These are phyloP conservation scores for Sinocyclocheilus maitianheensis DNA, from an alignment of 2,113 vertebrate genomes.

Conservation along the genomic window DNA sequence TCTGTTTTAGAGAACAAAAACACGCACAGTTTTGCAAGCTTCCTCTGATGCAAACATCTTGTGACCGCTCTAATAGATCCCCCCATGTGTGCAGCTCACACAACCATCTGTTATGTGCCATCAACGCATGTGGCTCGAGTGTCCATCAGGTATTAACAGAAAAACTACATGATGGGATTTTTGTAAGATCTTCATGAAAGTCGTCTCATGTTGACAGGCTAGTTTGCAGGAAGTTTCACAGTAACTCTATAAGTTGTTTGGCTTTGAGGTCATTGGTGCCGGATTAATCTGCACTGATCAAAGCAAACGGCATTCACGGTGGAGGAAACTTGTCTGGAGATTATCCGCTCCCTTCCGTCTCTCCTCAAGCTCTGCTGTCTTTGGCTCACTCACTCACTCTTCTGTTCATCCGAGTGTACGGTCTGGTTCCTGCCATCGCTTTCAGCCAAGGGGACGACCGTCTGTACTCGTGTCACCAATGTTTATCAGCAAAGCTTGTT, in stretches of 20 bases:
- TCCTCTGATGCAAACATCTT: constrained; percentile 19
- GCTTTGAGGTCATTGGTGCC: constrained; percentile 18
- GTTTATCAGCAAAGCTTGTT: constrained; percentile 46
- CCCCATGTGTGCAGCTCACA: constrained; percentile 20
- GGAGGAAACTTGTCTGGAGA: constrained; percentile 22
- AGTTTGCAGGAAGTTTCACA: not conserved
- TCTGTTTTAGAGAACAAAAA: constrained; percentile 22
- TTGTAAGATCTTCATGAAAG: not conserved
- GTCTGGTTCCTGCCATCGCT: constrained; percentile 15
- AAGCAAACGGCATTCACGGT: not conserved
- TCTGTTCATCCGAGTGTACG: constrained; percentile 17
- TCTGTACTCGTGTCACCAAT: constrained; percentile 20
- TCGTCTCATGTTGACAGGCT: not conserved
- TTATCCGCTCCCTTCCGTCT: constrained; percentile 6
- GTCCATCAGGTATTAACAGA: constrained; percentile 3
- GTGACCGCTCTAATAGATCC: constrained; percentile 17
- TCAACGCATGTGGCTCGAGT: not conserved
- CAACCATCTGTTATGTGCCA: constrained; percentile 2
- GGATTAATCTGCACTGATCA: not conserved
- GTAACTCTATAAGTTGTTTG: constrained; percentile 5
- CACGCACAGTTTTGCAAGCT: not conserved
- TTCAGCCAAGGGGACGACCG: constrained; percentile 26
- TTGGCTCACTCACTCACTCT: not conserved
- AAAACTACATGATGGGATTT: not conserved
- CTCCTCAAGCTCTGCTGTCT: not conserved